Evolutionary conservation across 1,140 invertebrate genomes (phyloP).

Genomic region (Caenorhabditis inopinata): DNA sequence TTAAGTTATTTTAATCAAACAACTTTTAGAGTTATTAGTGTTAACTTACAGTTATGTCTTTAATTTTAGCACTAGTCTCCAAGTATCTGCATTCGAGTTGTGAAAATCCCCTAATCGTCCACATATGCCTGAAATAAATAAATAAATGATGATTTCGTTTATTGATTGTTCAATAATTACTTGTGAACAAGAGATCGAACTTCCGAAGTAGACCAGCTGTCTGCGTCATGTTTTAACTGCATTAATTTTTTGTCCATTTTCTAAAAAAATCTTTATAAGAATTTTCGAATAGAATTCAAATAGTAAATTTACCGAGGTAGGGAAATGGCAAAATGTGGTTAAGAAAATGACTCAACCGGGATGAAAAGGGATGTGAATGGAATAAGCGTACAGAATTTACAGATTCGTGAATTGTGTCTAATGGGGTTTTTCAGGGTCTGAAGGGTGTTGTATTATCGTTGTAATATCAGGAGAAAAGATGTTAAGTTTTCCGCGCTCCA

Average conservation of each 20-base stretch:
- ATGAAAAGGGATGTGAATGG: too few species aligned
- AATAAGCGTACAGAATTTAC: too few species aligned
- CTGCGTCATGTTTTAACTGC: constrained; percentile 49
- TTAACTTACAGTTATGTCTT: constrained; percentile 52
- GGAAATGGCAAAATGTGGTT: not conserved
- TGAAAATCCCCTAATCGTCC: constrained; percentile 63
- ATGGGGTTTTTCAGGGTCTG: too few species aligned
- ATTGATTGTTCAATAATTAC: not conserved
- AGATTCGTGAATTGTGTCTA: too few species aligned
- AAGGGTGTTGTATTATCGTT: too few species aligned
- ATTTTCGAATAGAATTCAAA: too few species aligned
- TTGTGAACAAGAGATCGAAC: constrained; percentile 56
- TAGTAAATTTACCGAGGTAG: too few species aligned
- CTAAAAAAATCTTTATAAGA: too few species aligned
- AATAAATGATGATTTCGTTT: not conserved
- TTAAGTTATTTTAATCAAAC: not conserved
- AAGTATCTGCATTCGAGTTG: constrained; percentile 64
- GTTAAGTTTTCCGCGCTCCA: too few species aligned
- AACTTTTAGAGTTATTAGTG: not conserved
- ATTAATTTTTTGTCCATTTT: constrained; percentile 39
- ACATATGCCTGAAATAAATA: constrained; percentile 51
- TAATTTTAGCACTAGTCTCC: constrained; percentile 60
- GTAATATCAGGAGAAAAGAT: too few species aligned
- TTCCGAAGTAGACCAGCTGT: constrained; percentile 59
- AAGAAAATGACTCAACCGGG: not conserved